A percentile compares a stretch with the other conserved stretches of the same genome.
Conservation (phyloP, 2,888 invertebrate genomes). For the Pycnomerus fuliginosus region DNA sequence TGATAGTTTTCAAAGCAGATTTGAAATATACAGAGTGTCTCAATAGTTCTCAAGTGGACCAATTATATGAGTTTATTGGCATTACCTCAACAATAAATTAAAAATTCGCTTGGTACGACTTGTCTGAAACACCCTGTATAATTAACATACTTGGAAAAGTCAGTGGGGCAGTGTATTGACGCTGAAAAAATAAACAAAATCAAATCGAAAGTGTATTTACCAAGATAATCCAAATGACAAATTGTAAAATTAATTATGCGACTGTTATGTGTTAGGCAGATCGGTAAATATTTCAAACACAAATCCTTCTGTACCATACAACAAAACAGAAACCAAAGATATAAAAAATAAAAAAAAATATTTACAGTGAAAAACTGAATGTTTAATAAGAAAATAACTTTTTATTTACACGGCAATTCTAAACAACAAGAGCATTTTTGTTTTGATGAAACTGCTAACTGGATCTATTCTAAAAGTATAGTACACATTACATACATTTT, state of each 20-base stretch:
- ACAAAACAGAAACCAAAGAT: background rate
- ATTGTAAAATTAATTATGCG: background rate
- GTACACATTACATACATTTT: constrained; percentile 11
- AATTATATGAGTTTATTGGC: too few relatives aligned
- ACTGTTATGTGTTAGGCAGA: background rate
- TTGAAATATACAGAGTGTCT: too few relatives aligned
- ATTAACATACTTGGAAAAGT: too few relatives aligned
- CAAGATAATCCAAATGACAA: background rate
- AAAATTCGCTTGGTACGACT: too few relatives aligned
- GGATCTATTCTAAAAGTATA: constrained; percentile 12
- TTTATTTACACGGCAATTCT: constrained; percentile 20
- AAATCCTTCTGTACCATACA: background rate
- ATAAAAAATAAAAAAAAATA: constrained; percentile 3
- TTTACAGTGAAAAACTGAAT: constrained; percentile 14
- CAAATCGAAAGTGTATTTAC: background rate
- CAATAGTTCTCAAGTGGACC: too few relatives aligned
- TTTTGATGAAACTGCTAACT: constrained; percentile 7
- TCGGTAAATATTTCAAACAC: background rate
- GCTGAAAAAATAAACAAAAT: constrained; percentile 1
- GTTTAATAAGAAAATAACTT: too few relatives aligned
- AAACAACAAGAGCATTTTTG: constrained; percentile 11
- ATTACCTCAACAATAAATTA: too few relatives aligned
- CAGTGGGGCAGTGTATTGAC: too few relatives aligned
- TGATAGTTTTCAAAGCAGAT: too few relatives aligned
- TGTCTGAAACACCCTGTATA: too few relatives aligned